These are phyloP conservation scores for Aphidius gifuensis DNA, from an alignment of 1,140 invertebrate genomes.

Conservation along the genomic window DNA sequence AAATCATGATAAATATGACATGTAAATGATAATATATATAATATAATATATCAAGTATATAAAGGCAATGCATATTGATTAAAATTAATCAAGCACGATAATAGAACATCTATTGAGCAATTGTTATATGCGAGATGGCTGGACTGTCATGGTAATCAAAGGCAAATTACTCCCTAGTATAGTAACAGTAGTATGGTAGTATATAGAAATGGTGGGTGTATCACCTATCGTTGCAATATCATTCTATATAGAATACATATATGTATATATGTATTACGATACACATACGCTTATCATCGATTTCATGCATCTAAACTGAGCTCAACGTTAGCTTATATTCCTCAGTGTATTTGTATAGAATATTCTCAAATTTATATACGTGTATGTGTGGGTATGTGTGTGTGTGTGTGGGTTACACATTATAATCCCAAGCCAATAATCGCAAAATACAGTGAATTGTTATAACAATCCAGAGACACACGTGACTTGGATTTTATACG, in stretches of 20 bases:
- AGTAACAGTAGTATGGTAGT: neutral
- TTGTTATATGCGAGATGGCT: conserved; percentile 13
- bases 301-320: neutral
- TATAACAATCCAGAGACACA: neutral
- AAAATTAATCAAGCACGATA: conserved; percentile 19
- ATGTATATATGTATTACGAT: neutral
- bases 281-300: conserved; percentile 15
- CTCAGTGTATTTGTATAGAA: neutral
- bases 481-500: neutral
- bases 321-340: neutral
- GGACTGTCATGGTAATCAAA: conserved; percentile 22
- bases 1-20: neutral
- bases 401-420: neutral
- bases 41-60: neutral
- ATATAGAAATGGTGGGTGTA: conserved; percentile 2
- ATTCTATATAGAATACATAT: no score
- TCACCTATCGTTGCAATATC: neutral
- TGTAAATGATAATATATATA: neutral
- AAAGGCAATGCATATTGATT: conserved; percentile 17
- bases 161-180: conserved; percentile 19
- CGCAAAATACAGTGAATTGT: neutral
- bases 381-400: neutral
- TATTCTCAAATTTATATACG: neutral
- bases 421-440: conserved; percentile 2
- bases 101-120: conserved; percentile 6